Conservation (phyloP, 2,113 vertebrate species). For the Callocephalon fimbriatum region DNA sequence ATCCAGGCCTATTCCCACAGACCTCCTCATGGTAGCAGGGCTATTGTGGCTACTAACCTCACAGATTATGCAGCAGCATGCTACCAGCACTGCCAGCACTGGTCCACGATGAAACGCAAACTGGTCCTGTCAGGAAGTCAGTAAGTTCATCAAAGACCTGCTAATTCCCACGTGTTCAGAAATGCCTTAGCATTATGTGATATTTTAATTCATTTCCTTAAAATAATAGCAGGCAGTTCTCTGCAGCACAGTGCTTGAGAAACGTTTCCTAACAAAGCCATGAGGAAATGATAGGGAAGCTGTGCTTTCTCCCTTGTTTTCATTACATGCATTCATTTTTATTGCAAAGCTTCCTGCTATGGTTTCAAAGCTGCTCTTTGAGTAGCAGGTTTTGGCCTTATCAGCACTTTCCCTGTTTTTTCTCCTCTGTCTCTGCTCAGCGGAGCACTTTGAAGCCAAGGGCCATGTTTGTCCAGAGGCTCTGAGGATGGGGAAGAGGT, state of each 20-base stretch:
- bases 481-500: neutral
- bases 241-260: neutral
- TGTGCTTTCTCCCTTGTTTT: neutral
- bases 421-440: neutral
- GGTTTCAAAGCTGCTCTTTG: neutral
- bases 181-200: neutral
- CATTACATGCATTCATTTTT: neutral
- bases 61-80: neutral
- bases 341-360: neutral
- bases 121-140: neutral
- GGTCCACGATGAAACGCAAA: neutral
- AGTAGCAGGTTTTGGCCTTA: neutral
- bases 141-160: neutral
- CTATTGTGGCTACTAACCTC: accelerated
- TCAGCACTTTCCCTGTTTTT: neutral
- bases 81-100: neutral
- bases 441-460: neutral
- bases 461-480: neutral
- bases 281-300: neutral
- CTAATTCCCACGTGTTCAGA: neutral
- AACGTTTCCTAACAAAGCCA: neutral
- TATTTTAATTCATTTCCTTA: neutral
- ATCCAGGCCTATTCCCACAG: neutral
- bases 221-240: neutral
- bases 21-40: neutral